Percentiles rank a stretch among this genome's conserved stretches.
Evolutionary conservation across 2,113 vertebrate genomes (phyloP).

Genomic region (Pterocles orientalis): DNA sequence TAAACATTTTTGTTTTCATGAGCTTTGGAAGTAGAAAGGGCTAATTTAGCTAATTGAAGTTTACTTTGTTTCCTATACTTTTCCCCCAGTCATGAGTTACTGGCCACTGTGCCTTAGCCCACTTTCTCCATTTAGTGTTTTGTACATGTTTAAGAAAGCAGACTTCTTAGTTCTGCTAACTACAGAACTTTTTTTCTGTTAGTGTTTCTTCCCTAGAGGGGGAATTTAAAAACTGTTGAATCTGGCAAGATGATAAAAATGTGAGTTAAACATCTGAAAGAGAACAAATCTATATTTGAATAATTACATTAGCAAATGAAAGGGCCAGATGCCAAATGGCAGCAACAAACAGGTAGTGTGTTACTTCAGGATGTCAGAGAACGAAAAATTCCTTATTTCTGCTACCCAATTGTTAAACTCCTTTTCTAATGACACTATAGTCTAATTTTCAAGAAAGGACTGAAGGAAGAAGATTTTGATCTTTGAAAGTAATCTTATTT

Average conservation of each 20-base stretch:
- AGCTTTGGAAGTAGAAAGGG: neutral
- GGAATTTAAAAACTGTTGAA: neutral
- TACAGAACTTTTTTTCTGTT: neutral
- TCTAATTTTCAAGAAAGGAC: neutral
- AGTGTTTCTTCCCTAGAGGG: neutral
- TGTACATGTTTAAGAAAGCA: neutral
- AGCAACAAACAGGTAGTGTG: neutral
- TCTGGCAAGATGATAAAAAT: neutral
- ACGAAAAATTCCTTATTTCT: neutral
- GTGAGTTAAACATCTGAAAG: neutral
- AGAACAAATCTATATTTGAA: neutral
- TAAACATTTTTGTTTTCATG: neutral
- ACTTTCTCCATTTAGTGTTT: neutral
- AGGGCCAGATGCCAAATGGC: neutral
- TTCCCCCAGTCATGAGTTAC: neutral
- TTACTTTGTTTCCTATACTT: neutral
- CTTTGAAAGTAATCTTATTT: neutral
- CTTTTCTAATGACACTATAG: neutral
- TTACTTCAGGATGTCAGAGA: neutral
- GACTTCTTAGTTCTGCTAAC: neutral
- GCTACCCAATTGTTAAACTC: neutral
- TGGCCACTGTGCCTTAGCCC: neutral
- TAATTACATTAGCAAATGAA: neutral
- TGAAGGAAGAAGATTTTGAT: neutral
- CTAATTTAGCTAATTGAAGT: neutral